phyloP scores from a whole-genome alignment of 2,113 vertebrate species.

The Lanius ludovicianus region DNA sequence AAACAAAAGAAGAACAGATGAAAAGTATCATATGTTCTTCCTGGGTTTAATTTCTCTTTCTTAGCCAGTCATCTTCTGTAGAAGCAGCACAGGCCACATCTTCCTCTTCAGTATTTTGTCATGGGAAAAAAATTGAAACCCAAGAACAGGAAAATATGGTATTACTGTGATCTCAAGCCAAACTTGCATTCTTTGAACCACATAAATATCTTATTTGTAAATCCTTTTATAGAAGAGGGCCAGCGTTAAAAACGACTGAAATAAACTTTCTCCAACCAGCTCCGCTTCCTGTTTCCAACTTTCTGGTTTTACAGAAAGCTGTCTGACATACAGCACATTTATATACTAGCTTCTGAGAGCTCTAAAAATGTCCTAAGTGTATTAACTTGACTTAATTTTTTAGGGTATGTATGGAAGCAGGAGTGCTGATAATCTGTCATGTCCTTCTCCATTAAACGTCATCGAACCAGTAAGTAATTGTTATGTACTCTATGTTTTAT shows the following conservation, averaged over 20 bases:
- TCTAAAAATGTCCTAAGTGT: not conserved
- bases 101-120: slow-evolving; percentile 22
- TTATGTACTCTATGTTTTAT: not conserved
- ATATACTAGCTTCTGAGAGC: not conserved
- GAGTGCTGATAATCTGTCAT: slow-evolving; percentile 84
- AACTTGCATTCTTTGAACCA: not conserved
- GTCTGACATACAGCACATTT: not conserved
- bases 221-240: slow-evolving; percentile 22
- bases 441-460: slow-evolving; percentile 84
- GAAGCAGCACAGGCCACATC: not conserved
- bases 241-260: slow-evolving; percentile 31
- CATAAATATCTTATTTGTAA: slow-evolving; percentile 38
- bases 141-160: not conserved
- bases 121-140: not conserved
- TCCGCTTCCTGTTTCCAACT: slow-evolving; percentile 6
- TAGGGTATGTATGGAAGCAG: slow-evolving; percentile 83
- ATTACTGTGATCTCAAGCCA: slow-evolving; percentile 11
- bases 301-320: not conserved
- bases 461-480: slow-evolving; percentile 88
- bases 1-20: not conserved
- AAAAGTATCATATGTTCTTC: not conserved
- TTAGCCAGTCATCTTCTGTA: not conserved
- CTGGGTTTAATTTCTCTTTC: not conserved
- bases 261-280: slow-evolving; percentile 1
- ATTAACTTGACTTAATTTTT: slow-evolving; percentile 27